A percentile compares a stretch with the other conserved stretches of the same genome.
Evolutionary conservation across 2,888 invertebrate genomes (phyloP).

Genomic region (Lymantria monacha): DNA sequence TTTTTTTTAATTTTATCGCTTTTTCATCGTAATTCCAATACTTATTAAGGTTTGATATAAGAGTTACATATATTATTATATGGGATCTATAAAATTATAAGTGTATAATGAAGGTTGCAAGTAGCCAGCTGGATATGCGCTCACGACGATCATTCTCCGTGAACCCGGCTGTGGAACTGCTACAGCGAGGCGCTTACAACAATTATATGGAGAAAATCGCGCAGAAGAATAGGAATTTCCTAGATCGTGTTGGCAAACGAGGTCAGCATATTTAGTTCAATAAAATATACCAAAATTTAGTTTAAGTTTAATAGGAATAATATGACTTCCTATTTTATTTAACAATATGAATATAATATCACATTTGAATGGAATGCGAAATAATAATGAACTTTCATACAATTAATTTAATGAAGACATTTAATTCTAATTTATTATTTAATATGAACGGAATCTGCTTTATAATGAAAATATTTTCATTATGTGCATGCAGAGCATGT

Average conservation of each 20-base stretch:
- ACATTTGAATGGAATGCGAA: too few species aligned
- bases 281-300: constrained; percentile 11
- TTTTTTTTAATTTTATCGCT: not conserved
- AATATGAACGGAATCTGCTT: too few species aligned
- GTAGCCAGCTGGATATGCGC: constrained; percentile 44
- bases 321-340: not conserved
- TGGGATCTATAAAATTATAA: constrained; percentile 16
- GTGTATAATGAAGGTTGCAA: constrained; percentile 52
- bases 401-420: not conserved
- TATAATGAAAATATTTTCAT: too few species aligned
- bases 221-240: constrained; percentile 57
- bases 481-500: not conserved
- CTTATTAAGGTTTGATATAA: not conserved
- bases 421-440: not conserved
- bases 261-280: constrained; percentile 45
- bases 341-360: too few species aligned
- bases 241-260: constrained; percentile 68
- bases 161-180: constrained; percentile 62
- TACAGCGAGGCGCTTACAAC: constrained; percentile 58
- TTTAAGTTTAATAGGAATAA: not conserved
- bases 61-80: not conserved
- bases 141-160: constrained; percentile 60
- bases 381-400: not conserved
- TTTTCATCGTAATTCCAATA: not conserved
- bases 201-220: constrained; percentile 53